Conservation (phyloP, 2,797 vertebrate species). For the Myiotriccus ornatus region DNA sequence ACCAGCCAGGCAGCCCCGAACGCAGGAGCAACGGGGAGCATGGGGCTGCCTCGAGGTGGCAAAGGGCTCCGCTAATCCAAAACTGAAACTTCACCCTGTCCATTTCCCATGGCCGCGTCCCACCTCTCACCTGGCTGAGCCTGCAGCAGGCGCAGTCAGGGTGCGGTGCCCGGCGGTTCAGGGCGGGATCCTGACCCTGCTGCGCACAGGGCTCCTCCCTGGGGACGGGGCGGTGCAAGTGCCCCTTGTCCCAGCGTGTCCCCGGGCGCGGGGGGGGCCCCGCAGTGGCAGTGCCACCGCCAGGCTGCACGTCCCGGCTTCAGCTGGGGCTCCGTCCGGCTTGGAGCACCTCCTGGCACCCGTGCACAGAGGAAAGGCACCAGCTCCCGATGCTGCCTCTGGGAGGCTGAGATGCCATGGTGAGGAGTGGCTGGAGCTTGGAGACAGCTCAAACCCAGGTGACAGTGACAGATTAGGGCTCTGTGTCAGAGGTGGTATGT, state of each 20-base stretch:
- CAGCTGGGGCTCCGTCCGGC: rapidly evolving
- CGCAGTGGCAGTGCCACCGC: rapidly evolving
- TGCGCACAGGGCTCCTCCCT: rapidly evolving
- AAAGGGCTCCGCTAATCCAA: conserved; percentile 64
- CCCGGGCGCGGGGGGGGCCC: rapidly evolving
- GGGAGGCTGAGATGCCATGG: rapidly evolving
- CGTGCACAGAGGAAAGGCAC: rapidly evolving
- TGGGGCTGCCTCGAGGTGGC: conserved; percentile 13
- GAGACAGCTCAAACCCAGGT: neutral
- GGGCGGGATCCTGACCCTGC: neutral
- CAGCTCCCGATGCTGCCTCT: rapidly evolving
- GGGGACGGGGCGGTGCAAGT: rapidly evolving
- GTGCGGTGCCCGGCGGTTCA: rapidly evolving
- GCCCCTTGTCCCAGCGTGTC: rapidly evolving
- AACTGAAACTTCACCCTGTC: neutral
- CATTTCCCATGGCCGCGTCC: neutral
- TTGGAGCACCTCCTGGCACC: neutral
- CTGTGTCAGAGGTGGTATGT: neutral
- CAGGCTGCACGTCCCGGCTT: rapidly evolving
- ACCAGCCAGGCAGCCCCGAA: conserved; percentile 54
- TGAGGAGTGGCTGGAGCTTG: neutral
- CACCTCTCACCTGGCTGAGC: neutral
- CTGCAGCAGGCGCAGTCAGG: rapidly evolving
- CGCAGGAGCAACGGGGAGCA: conserved; percentile 34
- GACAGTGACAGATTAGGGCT: neutral